phyloP scores from a whole-genome alignment of 2,888 invertebrate species.

The Plemyria rubiginata region DNA sequence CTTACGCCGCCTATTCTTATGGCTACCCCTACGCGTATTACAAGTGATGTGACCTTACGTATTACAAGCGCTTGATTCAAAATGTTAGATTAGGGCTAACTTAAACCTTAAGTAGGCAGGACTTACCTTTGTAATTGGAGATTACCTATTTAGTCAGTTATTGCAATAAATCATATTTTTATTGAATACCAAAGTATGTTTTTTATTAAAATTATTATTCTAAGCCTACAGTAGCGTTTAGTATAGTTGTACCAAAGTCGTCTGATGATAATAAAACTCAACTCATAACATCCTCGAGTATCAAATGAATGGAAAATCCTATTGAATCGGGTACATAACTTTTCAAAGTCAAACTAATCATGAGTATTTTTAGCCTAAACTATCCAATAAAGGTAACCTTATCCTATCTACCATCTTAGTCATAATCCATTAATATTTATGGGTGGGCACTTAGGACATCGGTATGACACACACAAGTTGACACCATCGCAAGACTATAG shows the following conservation, averaged over 20 bases:
- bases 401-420: constrained; percentile 15
- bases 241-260: no score
- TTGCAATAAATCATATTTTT: constrained; percentile 1
- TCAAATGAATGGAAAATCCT: no score
- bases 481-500: constrained; percentile 46
- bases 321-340: no score
- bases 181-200: background rate
- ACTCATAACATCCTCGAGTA: no score
- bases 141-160: constrained; percentile 10
- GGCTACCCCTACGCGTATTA: constrained; percentile 70
- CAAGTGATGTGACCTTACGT: constrained; percentile 39
- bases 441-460: constrained; percentile 24
- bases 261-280: no score
- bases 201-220: background rate
- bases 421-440: constrained; percentile 31
- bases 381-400: no score
- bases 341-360: no score
- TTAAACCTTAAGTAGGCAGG: background rate
- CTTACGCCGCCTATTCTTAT: constrained; percentile 68
- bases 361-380: no score
- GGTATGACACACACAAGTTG: constrained; percentile 48
- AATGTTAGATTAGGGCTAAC: background rate
- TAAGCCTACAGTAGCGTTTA: no score
- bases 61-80: background rate
- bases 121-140: background rate